A percentile compares a stretch with the other conserved stretches of the same genome.
Evolutionary conservation across 2,113 vertebrate genomes (phyloP).

Genomic region (Eretmodus cyanostictus): DNA sequence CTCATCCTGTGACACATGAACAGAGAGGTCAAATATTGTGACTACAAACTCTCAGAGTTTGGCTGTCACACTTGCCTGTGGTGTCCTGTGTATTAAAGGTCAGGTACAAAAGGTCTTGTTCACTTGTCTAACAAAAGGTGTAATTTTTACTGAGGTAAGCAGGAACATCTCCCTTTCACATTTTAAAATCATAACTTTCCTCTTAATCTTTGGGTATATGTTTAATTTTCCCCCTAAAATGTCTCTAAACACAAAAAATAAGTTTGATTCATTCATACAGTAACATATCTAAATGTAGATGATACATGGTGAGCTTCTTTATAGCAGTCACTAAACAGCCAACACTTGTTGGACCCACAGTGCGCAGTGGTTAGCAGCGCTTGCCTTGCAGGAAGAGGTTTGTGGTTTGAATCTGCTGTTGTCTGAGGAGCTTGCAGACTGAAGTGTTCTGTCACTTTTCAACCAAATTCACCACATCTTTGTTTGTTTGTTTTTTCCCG

Average conservation of each 20-base stretch:
- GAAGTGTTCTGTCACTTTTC: background rate
- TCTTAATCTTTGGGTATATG: background rate
- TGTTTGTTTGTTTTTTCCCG: accelerated
- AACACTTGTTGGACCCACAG: background rate
- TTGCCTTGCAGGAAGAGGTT: background rate
- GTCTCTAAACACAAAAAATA: background rate
- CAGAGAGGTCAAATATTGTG: background rate
- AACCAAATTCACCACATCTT: background rate
- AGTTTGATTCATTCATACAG: accelerated
- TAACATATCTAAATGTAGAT: background rate
- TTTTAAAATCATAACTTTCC: background rate
- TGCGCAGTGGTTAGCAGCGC: background rate
- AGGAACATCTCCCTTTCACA: background rate
- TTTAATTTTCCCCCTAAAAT: background rate
- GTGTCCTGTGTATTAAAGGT: background rate
- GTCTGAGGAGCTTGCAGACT: background rate
- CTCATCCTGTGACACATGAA: conserved; percentile 78
- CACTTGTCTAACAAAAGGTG: background rate
- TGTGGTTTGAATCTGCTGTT: background rate
- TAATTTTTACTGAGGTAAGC: background rate
- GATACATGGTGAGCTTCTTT: background rate
- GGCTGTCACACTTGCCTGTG: background rate
- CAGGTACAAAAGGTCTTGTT: background rate
- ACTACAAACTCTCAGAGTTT: background rate
- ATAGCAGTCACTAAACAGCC: background rate